phyloP scores from a whole-genome alignment of 2,888 invertebrate species.

The Flabesymbios commensalis region DNA sequence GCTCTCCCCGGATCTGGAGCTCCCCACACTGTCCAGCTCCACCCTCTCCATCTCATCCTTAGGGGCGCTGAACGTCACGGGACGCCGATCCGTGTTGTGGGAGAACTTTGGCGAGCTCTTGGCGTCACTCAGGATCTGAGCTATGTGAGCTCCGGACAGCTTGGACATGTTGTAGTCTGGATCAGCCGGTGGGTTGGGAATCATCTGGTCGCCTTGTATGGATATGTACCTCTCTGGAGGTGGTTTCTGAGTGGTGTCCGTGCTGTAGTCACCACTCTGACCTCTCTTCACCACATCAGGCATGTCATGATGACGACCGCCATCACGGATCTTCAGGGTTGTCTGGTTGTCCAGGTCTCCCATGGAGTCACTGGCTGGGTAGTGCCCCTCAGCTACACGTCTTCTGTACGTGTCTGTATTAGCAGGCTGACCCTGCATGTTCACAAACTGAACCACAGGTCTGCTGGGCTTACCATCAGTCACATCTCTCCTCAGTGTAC shows the following conservation, averaged over 20 bases:
- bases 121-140: slow-evolving; percentile 18
- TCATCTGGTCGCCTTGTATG: neutral
- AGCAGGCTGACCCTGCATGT: no score
- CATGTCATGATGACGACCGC: slow-evolving; percentile 3
- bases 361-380: no score
- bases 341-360: slow-evolving; percentile 13
- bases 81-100: slow-evolving; percentile 13
- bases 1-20: slow-evolving; percentile 25
- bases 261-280: neutral
- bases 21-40: slow-evolving; percentile 31
- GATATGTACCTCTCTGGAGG: neutral
- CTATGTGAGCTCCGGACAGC: slow-evolving; percentile 27
- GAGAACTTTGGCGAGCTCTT: slow-evolving; percentile 16
- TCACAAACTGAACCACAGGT: no score
- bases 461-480: neutral
- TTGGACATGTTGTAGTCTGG: slow-evolving; percentile 24
- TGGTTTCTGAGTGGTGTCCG: neutral
- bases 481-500: slow-evolving; percentile 2
- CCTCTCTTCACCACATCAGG: slow-evolving; percentile 11
- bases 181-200: slow-evolving; percentile 8
- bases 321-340: slow-evolving; percentile 16
- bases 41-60: slow-evolving; percentile 5
- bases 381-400: no score
- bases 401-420: no score
- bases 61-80: neutral